Evolutionary conservation across 2,888 invertebrate genomes (phyloP).

Genomic region (Notocelia uddmanniana): DNA sequence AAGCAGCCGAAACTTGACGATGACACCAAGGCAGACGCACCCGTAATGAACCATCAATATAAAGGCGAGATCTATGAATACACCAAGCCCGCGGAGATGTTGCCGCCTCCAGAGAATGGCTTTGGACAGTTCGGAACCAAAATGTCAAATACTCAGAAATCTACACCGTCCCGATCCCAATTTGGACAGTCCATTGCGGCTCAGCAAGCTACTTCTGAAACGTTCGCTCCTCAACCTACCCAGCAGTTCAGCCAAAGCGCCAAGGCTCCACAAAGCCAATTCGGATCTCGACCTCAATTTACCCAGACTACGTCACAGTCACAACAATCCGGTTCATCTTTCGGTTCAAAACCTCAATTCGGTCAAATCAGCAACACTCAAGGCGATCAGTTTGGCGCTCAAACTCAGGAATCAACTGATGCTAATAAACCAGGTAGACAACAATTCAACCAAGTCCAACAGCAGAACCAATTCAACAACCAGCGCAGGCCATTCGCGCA

Average conservation of each 20-base stretch:
- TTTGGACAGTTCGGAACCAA: slow-evolving; percentile 42
- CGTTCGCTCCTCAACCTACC: slow-evolving; percentile 11
- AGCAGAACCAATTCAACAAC: slow-evolving; percentile 13
- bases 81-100: slow-evolving; percentile 63
- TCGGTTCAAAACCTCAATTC: slow-evolving; percentile 22
- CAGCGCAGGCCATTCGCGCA: slow-evolving; percentile 38
- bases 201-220: slow-evolving; percentile 14
- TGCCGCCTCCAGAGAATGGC: slow-evolving; percentile 53
- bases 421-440: slow-evolving; percentile 49
- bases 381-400: slow-evolving; percentile 30
- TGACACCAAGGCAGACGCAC: slow-evolving; percentile 42
- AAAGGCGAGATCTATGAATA: slow-evolving; percentile 69
- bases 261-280: background rate
- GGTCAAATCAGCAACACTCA: slow-evolving; percentile 19
- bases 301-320: background rate
- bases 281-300: slow-evolving; percentile 14
- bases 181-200: slow-evolving; percentile 29
- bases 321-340: slow-evolving; percentile 9
- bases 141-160: slow-evolving; percentile 23
- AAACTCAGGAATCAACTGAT: slow-evolving; percentile 27
- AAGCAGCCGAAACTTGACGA: slow-evolving; percentile 45
- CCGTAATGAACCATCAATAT: slow-evolving; percentile 54
- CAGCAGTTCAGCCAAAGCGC: slow-evolving; percentile 9
- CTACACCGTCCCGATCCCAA: slow-evolving; percentile 25
- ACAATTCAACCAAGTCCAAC: slow-evolving; percentile 41